Evolutionary conservation across 2,113 vertebrate species (phyloP).

Genomic region (Laterallus jamaicensis): DNA sequence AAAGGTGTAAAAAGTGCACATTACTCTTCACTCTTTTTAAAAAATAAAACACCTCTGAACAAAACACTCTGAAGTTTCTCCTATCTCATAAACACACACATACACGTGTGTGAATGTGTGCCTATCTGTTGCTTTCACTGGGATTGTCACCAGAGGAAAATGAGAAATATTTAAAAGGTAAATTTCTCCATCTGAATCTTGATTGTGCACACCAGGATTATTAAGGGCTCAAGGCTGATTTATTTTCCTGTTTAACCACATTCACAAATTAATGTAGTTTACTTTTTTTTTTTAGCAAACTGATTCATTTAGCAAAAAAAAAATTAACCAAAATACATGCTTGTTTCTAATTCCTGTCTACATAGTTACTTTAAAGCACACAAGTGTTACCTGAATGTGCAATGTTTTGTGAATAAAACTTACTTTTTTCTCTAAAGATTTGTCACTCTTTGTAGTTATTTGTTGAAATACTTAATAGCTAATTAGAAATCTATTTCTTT

Average conservation of each 20-base stretch:
- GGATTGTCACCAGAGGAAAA: background rate
- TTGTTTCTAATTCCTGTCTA: background rate
- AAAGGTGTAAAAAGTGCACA: background rate
- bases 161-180: background rate
- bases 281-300: background rate
- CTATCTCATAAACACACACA: background rate
- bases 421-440: background rate
- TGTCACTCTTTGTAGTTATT: background rate
- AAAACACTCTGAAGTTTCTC: background rate
- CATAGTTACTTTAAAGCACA: background rate
- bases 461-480: slow-evolving; percentile 1
- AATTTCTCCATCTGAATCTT: background rate
- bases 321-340: background rate
- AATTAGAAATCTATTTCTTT: slow-evolving; percentile 54
- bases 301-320: background rate
- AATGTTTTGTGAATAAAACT: background rate
- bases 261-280: background rate
- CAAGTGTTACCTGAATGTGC: background rate
- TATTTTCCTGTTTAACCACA: background rate
- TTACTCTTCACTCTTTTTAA: background rate
- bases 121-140: background rate
- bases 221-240: background rate
- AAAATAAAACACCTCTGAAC: background rate
- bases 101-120: fast-evolving
- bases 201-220: background rate